Base-by-base conservation (phyloP, 2,888 invertebrate species). In the Scelioninae gen. 2 region DNA sequence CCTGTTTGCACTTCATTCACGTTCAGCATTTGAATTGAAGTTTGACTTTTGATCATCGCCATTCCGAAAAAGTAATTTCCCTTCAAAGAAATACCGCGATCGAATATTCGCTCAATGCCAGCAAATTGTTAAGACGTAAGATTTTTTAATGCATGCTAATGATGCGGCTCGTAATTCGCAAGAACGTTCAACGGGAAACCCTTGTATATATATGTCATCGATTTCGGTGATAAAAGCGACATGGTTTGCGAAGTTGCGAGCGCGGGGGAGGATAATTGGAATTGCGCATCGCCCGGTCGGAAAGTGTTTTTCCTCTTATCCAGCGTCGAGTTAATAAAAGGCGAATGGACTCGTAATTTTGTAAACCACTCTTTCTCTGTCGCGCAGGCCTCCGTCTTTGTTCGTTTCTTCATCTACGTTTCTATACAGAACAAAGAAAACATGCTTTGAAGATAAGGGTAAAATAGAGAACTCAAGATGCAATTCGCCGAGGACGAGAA, bases 311-410 rank as follows among this genome's bases (percentile, higher is more conserved):
- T 65, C 61, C 68, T 58, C 58, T 55, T 65, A 58, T 52, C 52
- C 61, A 25, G 22, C 64, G 74, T 71, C 70, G 74, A 80, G 78
- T 79, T 79, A 80, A 81, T 79, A 79, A 79, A 81, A 79, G 78
- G 69, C 77, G 78, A 80, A 81, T 78, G 80, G 79, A 75, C 80
- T 80, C 80, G 81, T 82, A 82, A 82, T 75, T 70, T 58, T 65
- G 69, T 53, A 73, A 70, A 68, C 64, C 60, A 41, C 35, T 57
- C 50, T 31, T 48, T 60, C 58, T 64, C 16, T 45, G 55, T 48
- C 31, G 18, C 2, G 1, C 15, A 45, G n/a, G 35, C 11, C 10
- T 53, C 41, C 28, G n/a, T 64, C 53, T 25, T 65, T 50, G 13
- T 63, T 31, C 7, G 16, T 65, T 52, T 58, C 46, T 55, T 45